phyloP scores from a whole-genome alignment of 1,140 invertebrate species.

The Galleria mellonella region DNA sequence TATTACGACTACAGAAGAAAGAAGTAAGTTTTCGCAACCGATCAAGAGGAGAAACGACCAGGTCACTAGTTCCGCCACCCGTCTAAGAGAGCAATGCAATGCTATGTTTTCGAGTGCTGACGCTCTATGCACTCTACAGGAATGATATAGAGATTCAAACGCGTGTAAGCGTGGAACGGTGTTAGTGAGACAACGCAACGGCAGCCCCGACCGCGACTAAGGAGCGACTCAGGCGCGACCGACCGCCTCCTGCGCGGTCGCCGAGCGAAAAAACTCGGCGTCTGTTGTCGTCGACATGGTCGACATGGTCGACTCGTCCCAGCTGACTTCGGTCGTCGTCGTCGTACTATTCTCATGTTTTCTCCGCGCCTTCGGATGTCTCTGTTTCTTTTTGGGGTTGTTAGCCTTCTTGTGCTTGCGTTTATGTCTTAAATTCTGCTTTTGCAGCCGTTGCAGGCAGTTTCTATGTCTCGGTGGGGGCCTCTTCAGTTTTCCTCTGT shows the following conservation, averaged over 20 bases:
- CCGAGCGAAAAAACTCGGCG: slow-evolving; percentile 71
- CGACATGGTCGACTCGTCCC: slow-evolving; percentile 64
- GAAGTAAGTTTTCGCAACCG: background rate
- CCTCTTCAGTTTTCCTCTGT: slow-evolving; percentile 44
- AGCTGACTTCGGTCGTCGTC: slow-evolving; percentile 51
- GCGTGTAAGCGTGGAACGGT: slow-evolving; percentile 55
- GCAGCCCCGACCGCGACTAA: slow-evolving; percentile 56
- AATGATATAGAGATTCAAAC: slow-evolving; percentile 38
- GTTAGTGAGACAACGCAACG: slow-evolving; percentile 61
- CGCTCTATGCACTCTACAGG: slow-evolving; percentile 30
- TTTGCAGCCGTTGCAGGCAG: slow-evolving; percentile 48
- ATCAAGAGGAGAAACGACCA: background rate
- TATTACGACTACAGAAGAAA: slow-evolving; percentile 7
- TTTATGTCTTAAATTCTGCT: slow-evolving; percentile 56
- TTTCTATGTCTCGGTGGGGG: slow-evolving; percentile 54
- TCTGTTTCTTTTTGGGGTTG: slow-evolving; percentile 58
- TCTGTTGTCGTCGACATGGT: slow-evolving; percentile 65
- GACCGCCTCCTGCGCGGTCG: slow-evolving; percentile 68
- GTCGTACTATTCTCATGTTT: slow-evolving; percentile 60
- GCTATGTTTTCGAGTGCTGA: slow-evolving; percentile 12
- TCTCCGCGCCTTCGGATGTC: slow-evolving; percentile 58
- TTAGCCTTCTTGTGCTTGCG: slow-evolving; percentile 64
- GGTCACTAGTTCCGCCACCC: background rate
- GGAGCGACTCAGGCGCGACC: slow-evolving; percentile 52
- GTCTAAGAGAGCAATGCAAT: slow-evolving; percentile 31